Base-by-base conservation (phyloP, 2,888 invertebrate species). In the Apodemia mormo region DNA sequence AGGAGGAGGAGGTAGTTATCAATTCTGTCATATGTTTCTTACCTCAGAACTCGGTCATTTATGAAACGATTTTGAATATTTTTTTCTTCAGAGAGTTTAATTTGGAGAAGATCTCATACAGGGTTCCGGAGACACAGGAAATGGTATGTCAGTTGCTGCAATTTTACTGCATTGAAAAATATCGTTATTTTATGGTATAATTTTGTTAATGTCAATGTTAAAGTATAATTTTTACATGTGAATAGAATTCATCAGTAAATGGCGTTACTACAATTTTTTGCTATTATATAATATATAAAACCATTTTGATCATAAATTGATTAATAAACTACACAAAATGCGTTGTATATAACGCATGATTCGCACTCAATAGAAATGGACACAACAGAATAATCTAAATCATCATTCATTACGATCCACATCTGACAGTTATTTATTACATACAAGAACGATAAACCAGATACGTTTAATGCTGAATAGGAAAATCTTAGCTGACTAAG, bases 391-490 rank as follows among this genome's bases (percentile, higher is more conserved):
- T 61, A 33, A 61, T 61, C 33, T 61, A 14, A 33, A 37, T 61
- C 33, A 61, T 61, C 61, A 61, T 61, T 61, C 33, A 64, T 64
- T 64, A 64, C 64, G 64, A 37, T 64, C 64, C 64, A 14, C 64
- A 64, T 33, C 37, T 33, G 64, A 64, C 64, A 64, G 64, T 64
- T 64, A 64, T 64, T 64, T 64, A 64, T 64, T 64, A 37, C 64
- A 64, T 64, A 37, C 33, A 4, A 37, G 33, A 37, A 54, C 54
- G 54, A 54, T 54, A 22, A 54, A 33, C 64, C 12, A 37, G 64
- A 64, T 64, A 64, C 37, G 64, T 37, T 64, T 37, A 64, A 64
- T 64, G 64, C 64, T 64, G 61, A 64, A 64, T 64, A 64, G n/a
- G 61, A 64, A 64, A 64, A 37, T 37, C 61, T 64, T 64, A 54